phyloP scores from a whole-genome alignment of 2,797 vertebrate genomes.

The Gambelia wislizenii region DNA sequence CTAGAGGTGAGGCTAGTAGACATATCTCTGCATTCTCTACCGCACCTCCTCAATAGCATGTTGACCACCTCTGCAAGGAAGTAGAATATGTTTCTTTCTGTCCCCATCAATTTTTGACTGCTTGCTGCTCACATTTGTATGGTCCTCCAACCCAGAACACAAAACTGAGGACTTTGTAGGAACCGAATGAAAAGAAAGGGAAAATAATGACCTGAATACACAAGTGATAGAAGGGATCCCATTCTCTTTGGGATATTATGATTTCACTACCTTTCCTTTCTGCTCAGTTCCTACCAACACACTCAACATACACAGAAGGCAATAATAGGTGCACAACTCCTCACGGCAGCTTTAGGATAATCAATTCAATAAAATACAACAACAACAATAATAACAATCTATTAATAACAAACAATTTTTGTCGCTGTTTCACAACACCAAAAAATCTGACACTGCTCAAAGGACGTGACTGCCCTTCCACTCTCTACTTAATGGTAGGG shows the following conservation, averaged over 20 bases:
- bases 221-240: background rate
- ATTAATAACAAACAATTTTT: background rate
- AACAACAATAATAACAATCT: background rate
- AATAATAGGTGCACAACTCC: background rate
- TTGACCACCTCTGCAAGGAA: background rate
- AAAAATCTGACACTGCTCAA: too few species aligned
- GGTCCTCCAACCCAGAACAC: background rate
- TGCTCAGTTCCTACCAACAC: too few species aligned
- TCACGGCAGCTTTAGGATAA: background rate
- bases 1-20: background rate
- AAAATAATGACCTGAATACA: background rate
- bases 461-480: background rate
- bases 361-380: background rate
- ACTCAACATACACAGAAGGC: background rate
- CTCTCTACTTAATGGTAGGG: background rate
- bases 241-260: background rate
- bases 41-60: background rate
- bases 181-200: background rate
- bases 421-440: background rate
- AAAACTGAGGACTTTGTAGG: background rate
- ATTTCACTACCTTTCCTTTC: background rate
- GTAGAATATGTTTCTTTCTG: background rate
- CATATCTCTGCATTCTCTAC: background rate
- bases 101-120: background rate
- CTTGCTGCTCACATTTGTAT: background rate